Percentiles rank a stretch among this genome's conserved stretches.
Evolutionary conservation across 2,888 invertebrate genomes (phyloP).

Genomic region (Caenorhabditis panamensis): DNA sequence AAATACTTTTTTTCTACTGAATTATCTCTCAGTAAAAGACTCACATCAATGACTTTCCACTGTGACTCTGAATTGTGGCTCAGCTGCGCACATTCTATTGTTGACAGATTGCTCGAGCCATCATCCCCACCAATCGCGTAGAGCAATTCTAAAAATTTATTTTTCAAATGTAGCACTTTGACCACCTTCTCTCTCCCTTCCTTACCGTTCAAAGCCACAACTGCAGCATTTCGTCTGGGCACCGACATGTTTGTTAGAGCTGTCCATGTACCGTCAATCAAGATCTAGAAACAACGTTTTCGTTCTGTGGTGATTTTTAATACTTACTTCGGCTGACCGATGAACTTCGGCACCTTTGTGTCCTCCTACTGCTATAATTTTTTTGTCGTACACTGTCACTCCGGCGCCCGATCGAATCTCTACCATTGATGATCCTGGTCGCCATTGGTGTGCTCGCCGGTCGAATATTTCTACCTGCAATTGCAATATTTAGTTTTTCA

Average conservation of each 20-base stretch:
- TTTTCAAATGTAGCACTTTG: neutral
- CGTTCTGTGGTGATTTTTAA: too few species aligned
- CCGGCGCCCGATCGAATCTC: constrained; percentile 62
- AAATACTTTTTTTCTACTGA: too few species aligned
- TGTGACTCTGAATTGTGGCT: constrained; percentile 23
- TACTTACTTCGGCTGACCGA: constrained; percentile 43
- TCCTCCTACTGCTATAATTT: constrained; percentile 59
- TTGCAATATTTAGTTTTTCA: neutral
- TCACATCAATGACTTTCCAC: constrained; percentile 54
- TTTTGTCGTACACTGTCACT: constrained; percentile 49
- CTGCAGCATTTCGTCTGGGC: constrained; percentile 45
- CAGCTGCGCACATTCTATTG: constrained; percentile 60
- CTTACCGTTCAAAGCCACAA: constrained; percentile 48
- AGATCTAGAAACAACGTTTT: constrained; percentile 28
- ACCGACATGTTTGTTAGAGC: constrained; percentile 43
- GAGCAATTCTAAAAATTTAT: constrained; percentile 29
- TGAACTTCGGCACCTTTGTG: constrained; percentile 58
- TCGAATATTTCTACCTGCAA: constrained; percentile 63
- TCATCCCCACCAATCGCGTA: constrained; percentile 65
- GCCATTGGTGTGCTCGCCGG: constrained; percentile 58
- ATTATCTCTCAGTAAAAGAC: too few species aligned
- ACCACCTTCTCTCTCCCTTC: too few species aligned
- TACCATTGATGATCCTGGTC: constrained; percentile 49
- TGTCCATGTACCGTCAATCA: constrained; percentile 46
- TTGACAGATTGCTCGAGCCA: constrained; percentile 60